Conservation (phyloP, 2,888 invertebrate species). For the Lottia gigantea region DNA sequence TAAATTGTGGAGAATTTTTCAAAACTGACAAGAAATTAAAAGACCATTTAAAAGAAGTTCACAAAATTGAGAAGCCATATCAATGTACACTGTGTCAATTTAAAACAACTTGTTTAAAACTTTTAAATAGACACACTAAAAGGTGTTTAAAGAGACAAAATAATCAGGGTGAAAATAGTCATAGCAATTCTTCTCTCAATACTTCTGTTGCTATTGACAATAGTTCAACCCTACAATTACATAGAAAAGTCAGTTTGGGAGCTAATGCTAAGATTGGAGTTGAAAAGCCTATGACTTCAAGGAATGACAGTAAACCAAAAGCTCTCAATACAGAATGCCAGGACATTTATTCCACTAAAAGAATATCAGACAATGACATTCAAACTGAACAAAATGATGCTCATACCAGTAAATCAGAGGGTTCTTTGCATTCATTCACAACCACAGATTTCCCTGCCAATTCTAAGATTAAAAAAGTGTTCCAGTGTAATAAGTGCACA, state of each 20-base stretch:
- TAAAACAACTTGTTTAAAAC: slow-evolving; percentile 16
- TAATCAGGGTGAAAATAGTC: not conserved
- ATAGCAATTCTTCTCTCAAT: not conserved
- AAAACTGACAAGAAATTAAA: slow-evolving; percentile 27
- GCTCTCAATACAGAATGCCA: not conserved
- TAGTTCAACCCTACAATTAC: not conserved
- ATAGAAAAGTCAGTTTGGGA: not conserved
- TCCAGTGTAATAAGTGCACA: slow-evolving; percentile 15
- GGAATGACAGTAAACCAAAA: slow-evolving; percentile 1
- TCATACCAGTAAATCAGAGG: not conserved
- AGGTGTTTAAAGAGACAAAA: slow-evolving; percentile 13
- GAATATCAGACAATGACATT: not conserved
- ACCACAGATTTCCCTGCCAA: not conserved
- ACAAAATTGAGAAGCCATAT: slow-evolving; percentile 23
- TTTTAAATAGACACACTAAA: slow-evolving; percentile 21
- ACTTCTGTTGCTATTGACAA: not conserved
- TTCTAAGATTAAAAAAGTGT: not conserved
- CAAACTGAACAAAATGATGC: not conserved
- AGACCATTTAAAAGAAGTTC: slow-evolving; percentile 27
- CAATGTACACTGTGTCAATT: slow-evolving; percentile 24
- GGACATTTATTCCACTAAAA: not conserved
- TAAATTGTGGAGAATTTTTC: slow-evolving; percentile 25
- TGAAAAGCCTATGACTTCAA: not conserved
- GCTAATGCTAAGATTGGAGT: not conserved
- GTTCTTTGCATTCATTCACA: not conserved